A percentile compares a stretch with the other conserved stretches of the same genome.
These are phyloP conservation scores for Paralichthys olivaceus DNA, from an alignment of 2,113 vertebrate species.

Conservation along the genomic window DNA sequence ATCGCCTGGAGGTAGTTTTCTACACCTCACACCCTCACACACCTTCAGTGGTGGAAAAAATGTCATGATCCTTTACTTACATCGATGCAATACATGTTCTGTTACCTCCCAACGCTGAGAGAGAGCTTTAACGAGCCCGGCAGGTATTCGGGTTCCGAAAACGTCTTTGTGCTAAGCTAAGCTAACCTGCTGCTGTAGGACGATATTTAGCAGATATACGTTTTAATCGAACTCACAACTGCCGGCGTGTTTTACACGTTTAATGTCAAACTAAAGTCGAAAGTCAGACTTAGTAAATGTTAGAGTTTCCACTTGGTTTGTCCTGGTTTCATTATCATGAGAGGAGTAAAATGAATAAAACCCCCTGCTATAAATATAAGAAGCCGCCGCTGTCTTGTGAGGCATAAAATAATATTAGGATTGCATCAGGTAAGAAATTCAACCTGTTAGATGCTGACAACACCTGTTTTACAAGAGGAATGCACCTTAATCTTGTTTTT, in stretches of 20 bases:
- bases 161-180: no score
- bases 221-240: no score
- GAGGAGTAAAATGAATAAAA: constrained; percentile 19
- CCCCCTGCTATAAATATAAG: constrained; percentile 1
- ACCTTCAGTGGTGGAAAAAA: no score
- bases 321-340: constrained; percentile 6
- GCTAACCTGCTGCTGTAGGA: no score
- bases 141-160: no score
- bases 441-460: constrained; percentile 59
- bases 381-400: background rate
- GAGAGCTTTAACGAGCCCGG: no score
- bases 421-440: constrained; percentile 39
- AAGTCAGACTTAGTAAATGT: constrained; percentile 4
- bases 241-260: background rate
- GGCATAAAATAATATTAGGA: constrained; percentile 23
- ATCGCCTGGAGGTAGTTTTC: no score
- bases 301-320: background rate
- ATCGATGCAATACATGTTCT: no score
- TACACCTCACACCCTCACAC: no score
- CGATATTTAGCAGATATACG: no score
- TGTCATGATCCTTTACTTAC: no score
- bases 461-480: constrained; percentile 53
- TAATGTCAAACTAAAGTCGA: constrained; percentile 1
- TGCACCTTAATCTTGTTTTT: constrained; percentile 61
- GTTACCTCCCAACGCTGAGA: no score